Conservation (phyloP, 2,113 vertebrate species). For the Strix aluco region DNA sequence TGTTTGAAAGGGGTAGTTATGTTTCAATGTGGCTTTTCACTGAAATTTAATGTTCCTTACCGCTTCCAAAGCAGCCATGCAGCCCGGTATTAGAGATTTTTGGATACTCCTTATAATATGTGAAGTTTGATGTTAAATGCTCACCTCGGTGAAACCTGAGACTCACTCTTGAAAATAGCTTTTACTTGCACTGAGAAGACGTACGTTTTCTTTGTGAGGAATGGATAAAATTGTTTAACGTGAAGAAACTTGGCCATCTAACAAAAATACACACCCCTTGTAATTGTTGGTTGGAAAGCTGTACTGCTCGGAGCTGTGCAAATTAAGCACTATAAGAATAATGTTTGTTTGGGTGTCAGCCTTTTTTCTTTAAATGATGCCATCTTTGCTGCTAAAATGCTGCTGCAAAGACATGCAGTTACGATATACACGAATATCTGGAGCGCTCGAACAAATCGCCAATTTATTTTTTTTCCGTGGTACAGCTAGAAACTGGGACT, state of each 20-base stretch:
- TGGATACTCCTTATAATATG: not conserved
- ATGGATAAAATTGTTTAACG: not conserved
- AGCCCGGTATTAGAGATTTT: not conserved
- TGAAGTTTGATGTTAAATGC: not conserved
- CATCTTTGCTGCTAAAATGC: not conserved
- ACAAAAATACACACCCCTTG: not conserved
- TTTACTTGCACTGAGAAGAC: not conserved
- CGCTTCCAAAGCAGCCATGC: not conserved
- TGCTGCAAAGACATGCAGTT: not conserved
- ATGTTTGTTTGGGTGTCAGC: not conserved
- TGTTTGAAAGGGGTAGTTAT: not conserved
- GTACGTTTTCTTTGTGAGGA: not conserved
- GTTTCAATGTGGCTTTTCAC: not conserved
- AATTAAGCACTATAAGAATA: not conserved
- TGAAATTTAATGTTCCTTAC: not conserved
- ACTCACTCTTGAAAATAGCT: not conserved
- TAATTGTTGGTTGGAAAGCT: not conserved
- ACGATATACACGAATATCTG: rapidly evolving
- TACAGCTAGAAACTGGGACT: not conserved
- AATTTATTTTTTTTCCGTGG: rapidly evolving
- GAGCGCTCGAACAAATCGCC: not conserved
- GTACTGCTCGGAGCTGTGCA: not conserved
- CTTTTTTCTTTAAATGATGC: not conserved
- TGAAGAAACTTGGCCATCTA: not conserved
- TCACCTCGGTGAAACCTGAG: not conserved